Evolutionary conservation across 2,888 invertebrate species (phyloP).

Genomic region (Zeuzera pyrina): DNA sequence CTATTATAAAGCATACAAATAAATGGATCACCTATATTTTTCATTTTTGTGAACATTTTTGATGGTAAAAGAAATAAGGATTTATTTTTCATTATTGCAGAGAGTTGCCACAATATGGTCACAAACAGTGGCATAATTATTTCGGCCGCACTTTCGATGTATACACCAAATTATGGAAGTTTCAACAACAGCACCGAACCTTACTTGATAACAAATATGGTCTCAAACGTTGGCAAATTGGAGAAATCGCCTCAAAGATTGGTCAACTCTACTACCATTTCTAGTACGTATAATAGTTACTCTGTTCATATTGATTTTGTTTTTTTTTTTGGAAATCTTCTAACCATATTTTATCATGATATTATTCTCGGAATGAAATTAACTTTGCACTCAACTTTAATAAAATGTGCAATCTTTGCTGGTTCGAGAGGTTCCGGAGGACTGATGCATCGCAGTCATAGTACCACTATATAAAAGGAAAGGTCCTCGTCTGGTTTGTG

Average conservation of each 20-base stretch:
- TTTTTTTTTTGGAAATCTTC: background rate
- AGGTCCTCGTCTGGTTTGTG: too few relatives aligned
- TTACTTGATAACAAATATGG: conserved; percentile 94
- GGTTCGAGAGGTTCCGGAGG: too few relatives aligned
- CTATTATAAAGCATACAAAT: too few relatives aligned
- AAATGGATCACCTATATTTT: too few relatives aligned
- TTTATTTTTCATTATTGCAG: conserved; percentile 62
- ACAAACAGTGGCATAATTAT: conserved; percentile 98
- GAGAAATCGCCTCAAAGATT: conserved; percentile 98
- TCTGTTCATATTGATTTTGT: background rate
- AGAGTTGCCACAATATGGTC: conserved; percentile 96
- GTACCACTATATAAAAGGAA: too few relatives aligned
- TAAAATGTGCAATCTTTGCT: too few relatives aligned
- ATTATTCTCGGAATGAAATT: too few relatives aligned
- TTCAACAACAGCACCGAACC: conserved; percentile 95
- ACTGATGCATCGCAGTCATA: too few relatives aligned
- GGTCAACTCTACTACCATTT: conserved; percentile 99
- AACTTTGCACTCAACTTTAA: too few relatives aligned
- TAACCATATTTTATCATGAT: too few relatives aligned
- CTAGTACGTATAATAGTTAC: conserved; percentile 79
- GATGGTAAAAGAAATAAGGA: background rate
- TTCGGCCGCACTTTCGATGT: conserved; percentile 98
- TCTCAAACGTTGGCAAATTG: conserved; percentile 97
- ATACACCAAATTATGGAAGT: conserved; percentile 98
- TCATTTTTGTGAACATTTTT: background rate